Base-by-base conservation (phyloP, 2,797 vertebrate species). In the Coregonus suidteri region DNA sequence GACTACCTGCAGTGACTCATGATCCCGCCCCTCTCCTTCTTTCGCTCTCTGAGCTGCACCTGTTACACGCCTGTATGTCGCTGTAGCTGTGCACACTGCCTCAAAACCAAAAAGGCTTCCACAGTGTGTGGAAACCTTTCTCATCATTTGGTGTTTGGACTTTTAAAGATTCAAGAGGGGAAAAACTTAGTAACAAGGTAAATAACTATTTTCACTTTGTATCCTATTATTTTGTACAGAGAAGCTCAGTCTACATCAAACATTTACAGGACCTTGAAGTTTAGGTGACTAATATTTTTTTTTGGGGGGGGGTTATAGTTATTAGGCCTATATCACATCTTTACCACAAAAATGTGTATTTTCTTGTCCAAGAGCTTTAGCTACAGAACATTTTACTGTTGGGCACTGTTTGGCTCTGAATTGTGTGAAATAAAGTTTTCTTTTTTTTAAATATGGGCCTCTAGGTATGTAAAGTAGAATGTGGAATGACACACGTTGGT, bases 41-140 rank as follows among this genome's bases (percentile, higher is more conserved):
- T 52, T 51, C 31, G 35, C 72, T 53, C 72, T 62, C 64, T 62
- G 56, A 62, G 56, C 56, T 62, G n/a, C 56, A 62, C 56, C 56
- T 62, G 56, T 62, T 62, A 20, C 56, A 2, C 56, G 20, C n/a
- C 2, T 20, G 25, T 25, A 20, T 62, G n/a, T 62, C 2, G 9
- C n/a, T 62, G n/a, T 20, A 20, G 56, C 56, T 18, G 56, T 18
- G 6, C 56, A n/a, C 6, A 9, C 18, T 62, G 56, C 7, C 15
- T 62, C n/a, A 62, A 62, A 62, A 62, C 56, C 18, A 4, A 62
- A 18, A 47, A 62, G 18, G 56, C 56, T 9, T 20, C 7, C 15
- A 3, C 56, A 20, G 6, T 7, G 56, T n/a, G 7, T 62, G 56
- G 56, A 20, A n/a, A 62, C 18, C 16, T 20, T 20, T 18, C 6